Conservation (phyloP, 2,888 invertebrate genomes). For the Ctena decussata region DNA sequence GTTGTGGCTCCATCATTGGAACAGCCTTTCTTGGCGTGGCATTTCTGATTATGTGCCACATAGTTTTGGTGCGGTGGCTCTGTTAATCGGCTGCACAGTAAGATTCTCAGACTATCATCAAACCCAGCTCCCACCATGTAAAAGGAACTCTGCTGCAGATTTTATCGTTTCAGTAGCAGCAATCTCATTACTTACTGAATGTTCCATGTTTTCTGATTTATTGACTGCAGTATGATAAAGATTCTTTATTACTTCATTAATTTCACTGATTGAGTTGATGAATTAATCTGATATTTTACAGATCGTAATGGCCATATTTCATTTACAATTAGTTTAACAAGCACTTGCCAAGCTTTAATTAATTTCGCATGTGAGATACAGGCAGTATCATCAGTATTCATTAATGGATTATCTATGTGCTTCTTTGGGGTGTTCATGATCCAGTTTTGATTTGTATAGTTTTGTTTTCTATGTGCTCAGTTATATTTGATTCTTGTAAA, state of each 20-base stretch:
- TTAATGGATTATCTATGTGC: background rate
- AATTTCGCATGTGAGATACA: background rate
- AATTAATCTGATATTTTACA: background rate
- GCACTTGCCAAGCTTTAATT: background rate
- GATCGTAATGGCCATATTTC: background rate
- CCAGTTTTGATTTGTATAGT: background rate
- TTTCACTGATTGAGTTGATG: background rate
- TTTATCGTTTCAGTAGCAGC: no score
- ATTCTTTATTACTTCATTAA: background rate
- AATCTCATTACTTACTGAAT: no score
- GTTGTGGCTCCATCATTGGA: no score
- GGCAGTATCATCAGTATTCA: background rate
- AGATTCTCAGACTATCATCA: no score
- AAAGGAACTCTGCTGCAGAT: no score
- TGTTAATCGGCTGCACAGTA: no score
- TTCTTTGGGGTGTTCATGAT: background rate
- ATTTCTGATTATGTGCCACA: no score
- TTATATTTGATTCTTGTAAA: no score
- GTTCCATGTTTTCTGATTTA: background rate
- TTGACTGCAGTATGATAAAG: background rate
- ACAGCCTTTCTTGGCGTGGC: no score
- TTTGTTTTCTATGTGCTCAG: background rate
- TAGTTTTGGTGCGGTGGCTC: no score
- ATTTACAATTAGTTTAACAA: conserved; percentile 7
- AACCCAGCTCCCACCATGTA: no score